These are phyloP conservation scores for Ridgeia piscesae DNA, from an alignment of 1,140 invertebrate species.

Conservation along the genomic window DNA sequence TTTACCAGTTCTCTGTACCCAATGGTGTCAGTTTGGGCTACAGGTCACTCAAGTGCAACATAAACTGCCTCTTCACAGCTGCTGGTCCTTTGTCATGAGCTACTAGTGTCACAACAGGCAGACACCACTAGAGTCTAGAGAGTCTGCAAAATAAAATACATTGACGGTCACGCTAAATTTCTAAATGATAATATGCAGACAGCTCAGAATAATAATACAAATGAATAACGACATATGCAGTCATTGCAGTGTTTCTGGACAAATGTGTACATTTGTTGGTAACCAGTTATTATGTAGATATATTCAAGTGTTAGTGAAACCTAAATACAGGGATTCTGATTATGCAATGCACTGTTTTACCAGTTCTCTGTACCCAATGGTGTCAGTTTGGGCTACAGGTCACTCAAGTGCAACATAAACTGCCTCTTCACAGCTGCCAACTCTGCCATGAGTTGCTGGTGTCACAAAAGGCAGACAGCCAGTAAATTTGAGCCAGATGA, in stretches of 20 bases:
- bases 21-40: neutral
- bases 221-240: no score
- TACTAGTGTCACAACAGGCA: neutral
- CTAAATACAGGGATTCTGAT: neutral
- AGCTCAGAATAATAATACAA: no score
- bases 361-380: neutral
- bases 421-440: neutral
- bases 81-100: neutral
- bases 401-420: neutral
- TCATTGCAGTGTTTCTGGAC: neutral
- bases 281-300: neutral
- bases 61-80: neutral
- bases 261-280: neutral
- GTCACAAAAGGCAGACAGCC: neutral
- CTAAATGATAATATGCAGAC: no score
- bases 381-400: neutral
- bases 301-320: neutral
- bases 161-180: no score
- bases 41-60: neutral
- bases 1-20: neutral
- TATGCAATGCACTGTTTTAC: neutral
- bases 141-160: no score
- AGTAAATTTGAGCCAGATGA: neutral
- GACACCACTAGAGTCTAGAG: neutral
- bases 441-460: neutral